Percentiles rank a stretch among this genome's conserved stretches.
Evolutionary conservation across 2,797 vertebrate genomes (phyloP).

Genomic region (Arrhamphus sclerolepis): DNA sequence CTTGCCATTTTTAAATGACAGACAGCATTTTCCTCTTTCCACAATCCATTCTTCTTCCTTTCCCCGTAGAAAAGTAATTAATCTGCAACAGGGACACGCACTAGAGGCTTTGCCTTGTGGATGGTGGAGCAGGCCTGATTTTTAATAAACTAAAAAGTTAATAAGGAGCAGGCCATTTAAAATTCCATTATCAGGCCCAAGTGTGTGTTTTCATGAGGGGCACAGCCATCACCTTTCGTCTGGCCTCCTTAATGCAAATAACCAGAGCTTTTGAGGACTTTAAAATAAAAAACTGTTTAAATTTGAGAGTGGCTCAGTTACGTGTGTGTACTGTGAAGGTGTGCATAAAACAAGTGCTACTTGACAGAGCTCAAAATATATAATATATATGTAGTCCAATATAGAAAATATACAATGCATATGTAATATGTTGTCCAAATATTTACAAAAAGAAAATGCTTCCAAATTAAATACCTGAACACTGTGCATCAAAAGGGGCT

Average conservation of each 20-base stretch:
- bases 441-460: too few relatives aligned
- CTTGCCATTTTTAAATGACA: conserved; percentile 71
- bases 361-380: conserved; percentile 20
- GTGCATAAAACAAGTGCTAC: background rate
- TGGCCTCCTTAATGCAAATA: conserved; percentile 51
- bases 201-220: conserved; percentile 70
- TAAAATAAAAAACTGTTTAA: conserved; percentile 53
- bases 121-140: conserved; percentile 66
- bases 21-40: conserved; percentile 60
- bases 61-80: conserved; percentile 78
- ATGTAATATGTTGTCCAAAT: too few relatives aligned
- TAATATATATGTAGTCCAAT: too few relatives aligned
- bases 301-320: conserved; percentile 27
- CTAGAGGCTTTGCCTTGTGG: conserved; percentile 66
- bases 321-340: conserved; percentile 22
- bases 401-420: too few relatives aligned
- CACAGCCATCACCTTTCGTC: conserved; percentile 72
- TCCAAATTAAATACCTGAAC: too few relatives aligned
- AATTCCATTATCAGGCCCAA: conserved; percentile 80
- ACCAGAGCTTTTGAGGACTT: conserved; percentile 50
- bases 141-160: conserved; percentile 80
- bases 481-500: too few relatives aligned
- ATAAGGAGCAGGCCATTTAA: conserved; percentile 81
- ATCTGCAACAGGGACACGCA: conserved; percentile 76
- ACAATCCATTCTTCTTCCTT: conserved; percentile 52